A percentile compares a stretch with the other conserved stretches of the same genome.
Conservation (phyloP, 2,113 vertebrate species). For the Pedionomus torquatus region DNA sequence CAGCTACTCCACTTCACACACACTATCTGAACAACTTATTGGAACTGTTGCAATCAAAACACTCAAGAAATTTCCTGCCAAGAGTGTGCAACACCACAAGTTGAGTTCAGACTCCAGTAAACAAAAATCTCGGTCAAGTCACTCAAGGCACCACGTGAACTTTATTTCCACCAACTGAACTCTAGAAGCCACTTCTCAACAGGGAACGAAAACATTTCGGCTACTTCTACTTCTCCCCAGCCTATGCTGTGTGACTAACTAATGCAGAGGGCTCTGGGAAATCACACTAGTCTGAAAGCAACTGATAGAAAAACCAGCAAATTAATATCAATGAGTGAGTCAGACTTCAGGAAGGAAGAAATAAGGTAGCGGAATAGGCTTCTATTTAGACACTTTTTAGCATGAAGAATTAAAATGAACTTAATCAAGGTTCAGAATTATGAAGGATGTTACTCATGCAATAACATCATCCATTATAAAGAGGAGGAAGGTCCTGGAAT, state of each 20-base stretch:
- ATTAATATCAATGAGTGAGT: slow-evolving; percentile 54
- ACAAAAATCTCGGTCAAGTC: not conserved
- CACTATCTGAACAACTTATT: not conserved
- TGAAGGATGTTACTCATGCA: slow-evolving; percentile 36
- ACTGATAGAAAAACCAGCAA: not conserved
- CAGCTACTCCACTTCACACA: not conserved
- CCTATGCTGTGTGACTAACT: slow-evolving; percentile 28
- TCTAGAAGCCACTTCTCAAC: not conserved
- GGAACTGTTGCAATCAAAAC: not conserved
- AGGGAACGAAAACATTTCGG: not conserved
- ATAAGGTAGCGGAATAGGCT: not conserved
- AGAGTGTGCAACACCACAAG: fast-evolving
- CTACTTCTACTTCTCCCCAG: not conserved
- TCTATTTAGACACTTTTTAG: not conserved
- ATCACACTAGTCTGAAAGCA: not conserved
- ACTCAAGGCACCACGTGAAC: not conserved
- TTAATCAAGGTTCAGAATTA: not conserved
- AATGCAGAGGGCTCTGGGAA: not conserved
- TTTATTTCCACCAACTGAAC: not conserved
- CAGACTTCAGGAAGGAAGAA: slow-evolving; percentile 47
- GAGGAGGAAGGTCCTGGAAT: not conserved
- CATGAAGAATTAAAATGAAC: slow-evolving; percentile 14
- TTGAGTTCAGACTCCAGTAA: not conserved
- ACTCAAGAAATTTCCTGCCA: not conserved
- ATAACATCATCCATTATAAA: not conserved